Base-by-base conservation (phyloP, 2,797 vertebrate genomes). In the Liparis tanakae region DNA sequence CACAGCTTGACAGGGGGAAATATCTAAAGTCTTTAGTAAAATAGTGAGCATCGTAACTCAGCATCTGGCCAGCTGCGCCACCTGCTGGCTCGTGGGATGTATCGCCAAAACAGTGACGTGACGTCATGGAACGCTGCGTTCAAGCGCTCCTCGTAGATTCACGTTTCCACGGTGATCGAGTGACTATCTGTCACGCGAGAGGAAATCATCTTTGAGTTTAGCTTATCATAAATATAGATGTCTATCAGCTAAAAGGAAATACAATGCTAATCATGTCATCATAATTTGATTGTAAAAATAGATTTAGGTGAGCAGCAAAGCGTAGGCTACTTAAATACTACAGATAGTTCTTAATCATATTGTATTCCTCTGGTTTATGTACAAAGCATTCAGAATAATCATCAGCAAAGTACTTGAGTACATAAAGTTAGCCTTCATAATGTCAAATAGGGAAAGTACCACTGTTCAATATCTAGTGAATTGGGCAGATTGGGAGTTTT, bases 41-140 rank as follows among this genome's bases (percentile, higher is more conserved):
- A 18, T 6, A 30, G 3, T 7, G 18, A 44, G 25, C 30, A 1
- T 25, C 30, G 12, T 41, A 0, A 20, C 3, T n/a, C n/a, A 13
- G n/a, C 2, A 4, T 15, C 44, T 48, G 15, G 1, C 67, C 50
- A 68, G 70, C 43, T 54, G 74, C 88, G 88, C 85, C 87, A 66
- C 60, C 89, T 89, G 76, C 63, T 71, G 89, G 76, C 30, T 2
- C 0, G 0, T 0, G 0, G 7, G 3, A n/a, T 15, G 10, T 33
- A 34, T 54, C 25, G 33, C 76, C 7, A 22, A 1, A 1, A 20
- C 8, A n/a, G 44, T 58, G 67, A 69, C 51, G 34, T 79, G 80
- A 88, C 39, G 74, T 76, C 53, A 50, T 1, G 5, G 9, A 14
- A 39, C 9, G 84, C 1, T 39, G 54, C 4, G 65, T 91, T 88